Evolutionary conservation across 2,797 vertebrate species (phyloP), one percentile per base, ranked within the genome.

Genomic region (Orientallactaga sibirica): DNA sequence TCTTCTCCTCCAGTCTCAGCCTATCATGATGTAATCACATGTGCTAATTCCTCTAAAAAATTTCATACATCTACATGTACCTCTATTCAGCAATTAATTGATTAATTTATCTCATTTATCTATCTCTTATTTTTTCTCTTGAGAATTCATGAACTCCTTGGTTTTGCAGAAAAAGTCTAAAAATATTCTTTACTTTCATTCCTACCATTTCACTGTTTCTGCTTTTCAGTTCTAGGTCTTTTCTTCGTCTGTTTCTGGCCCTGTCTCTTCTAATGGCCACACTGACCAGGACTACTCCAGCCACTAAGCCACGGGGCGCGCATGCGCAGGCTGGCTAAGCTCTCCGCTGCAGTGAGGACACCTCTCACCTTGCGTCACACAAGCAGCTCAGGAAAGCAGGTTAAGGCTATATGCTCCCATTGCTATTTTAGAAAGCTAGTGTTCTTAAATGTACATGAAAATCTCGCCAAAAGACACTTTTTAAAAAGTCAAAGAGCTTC

Each of bases 391-490:
- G 73, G 81, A 84, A 90, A 82, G 64, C 70, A 93, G 79, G 48
- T 27, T 92, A 84, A 92, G 55, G 68, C 74, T 88, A 19, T 74
- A 85, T 82, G 22, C 76, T 92, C 64, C 62, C 48, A 68, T 41
- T 81, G 81, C 77, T 68, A 83, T 84, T 91, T 84, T 83, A 90
- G 75, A 95, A 96, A 91, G 68, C 43, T 80, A 90, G 71, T 84
- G 85, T 86, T 95, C 91, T 85, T 84, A 96, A 95, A 95, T 96
- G 91, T 90, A 93, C 66, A 90, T 75, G 55, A 92, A 96, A 95
- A 94, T 89, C 20, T 92, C 68, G 74, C 80, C 92, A 84, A 88
- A 92, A 93, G 16, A 84, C 22, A 66, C 37, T 83, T 73, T 41
- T 25, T 33, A 37, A 91, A 58, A 62, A 27, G 67, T 48, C 58